These are phyloP conservation scores for Harpagifer antarcticus DNA, from an alignment of 2,797 vertebrate genomes.

Conservation along the genomic window DNA sequence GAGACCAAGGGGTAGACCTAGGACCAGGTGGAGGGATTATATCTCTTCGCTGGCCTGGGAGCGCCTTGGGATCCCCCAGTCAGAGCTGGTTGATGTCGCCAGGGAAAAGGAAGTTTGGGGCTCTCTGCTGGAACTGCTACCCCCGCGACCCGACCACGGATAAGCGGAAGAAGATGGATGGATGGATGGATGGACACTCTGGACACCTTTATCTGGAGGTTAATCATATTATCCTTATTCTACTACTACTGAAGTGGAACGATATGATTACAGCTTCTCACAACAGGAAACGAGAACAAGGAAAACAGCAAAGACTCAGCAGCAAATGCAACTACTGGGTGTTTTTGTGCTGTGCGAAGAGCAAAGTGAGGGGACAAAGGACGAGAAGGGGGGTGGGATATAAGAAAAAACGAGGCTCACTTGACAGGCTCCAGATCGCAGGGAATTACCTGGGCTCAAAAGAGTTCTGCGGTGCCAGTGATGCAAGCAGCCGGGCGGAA, in stretches of 20 bases:
- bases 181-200: too few species aligned
- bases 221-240: constrained; percentile 8
- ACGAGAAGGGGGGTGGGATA: not conserved
- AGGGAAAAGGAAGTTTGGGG: too few species aligned
- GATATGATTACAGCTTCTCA: not conserved
- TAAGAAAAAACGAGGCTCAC: not conserved
- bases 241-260: not conserved
- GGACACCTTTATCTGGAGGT: not conserved
- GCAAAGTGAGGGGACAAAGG: not conserved
- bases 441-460: constrained; percentile 55
- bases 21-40: too few species aligned
- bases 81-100: too few species aligned
- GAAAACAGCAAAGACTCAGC: not conserved
- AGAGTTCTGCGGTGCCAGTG: constrained; percentile 1
- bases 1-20: too few species aligned
- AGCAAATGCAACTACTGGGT: not conserved
- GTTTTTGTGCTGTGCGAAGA: not conserved
- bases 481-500: constrained; percentile 23
- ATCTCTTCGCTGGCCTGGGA: too few species aligned
- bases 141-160: too few species aligned
- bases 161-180: too few species aligned
- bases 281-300: not conserved
- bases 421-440: constrained; percentile 31
- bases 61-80: too few species aligned
- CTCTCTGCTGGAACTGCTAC: too few species aligned